Percentiles rank a stretch among this genome's conserved stretches.
Conservation (phyloP, 2,113 vertebrate species). For the Amazona vittata region DNA sequence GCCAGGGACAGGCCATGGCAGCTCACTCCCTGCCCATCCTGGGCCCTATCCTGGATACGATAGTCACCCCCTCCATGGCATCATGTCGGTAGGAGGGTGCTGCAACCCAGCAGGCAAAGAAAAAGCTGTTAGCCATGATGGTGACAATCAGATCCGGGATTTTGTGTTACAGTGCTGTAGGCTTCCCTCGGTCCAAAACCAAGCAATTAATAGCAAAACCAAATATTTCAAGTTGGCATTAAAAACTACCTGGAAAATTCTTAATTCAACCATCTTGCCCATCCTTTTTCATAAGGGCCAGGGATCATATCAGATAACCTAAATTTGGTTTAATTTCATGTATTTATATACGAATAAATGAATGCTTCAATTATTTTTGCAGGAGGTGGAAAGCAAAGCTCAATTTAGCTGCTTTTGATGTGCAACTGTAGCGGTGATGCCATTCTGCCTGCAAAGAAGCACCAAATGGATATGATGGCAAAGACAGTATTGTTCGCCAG, state of each 20-base stretch:
- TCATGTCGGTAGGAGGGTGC: rapidly evolving
- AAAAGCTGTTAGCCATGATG: rapidly evolving
- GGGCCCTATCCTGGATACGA: not conserved
- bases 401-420: not conserved
- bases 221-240: not conserved
- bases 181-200: rapidly evolving
- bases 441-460: rapidly evolving
- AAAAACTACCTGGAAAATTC: not conserved
- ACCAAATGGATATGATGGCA: rapidly evolving
- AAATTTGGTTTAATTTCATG: not conserved
- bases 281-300: not conserved
- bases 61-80: rapidly evolving
- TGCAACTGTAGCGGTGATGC: rapidly evolving
- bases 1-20: rapidly evolving
- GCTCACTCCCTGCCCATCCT: not conserved
- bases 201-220: rapidly evolving
- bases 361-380: rapidly evolving
- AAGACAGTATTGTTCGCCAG: not conserved
- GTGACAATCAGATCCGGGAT: not conserved
- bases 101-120: too few relatives aligned
- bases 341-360: not conserved
- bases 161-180: rapidly evolving
- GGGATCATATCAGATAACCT: rapidly evolving
- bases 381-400: not conserved
- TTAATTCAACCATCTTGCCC: not conserved